Evolutionary conservation across 1,140 invertebrate species (phyloP).

Genomic region (Halesus radiatus): DNA sequence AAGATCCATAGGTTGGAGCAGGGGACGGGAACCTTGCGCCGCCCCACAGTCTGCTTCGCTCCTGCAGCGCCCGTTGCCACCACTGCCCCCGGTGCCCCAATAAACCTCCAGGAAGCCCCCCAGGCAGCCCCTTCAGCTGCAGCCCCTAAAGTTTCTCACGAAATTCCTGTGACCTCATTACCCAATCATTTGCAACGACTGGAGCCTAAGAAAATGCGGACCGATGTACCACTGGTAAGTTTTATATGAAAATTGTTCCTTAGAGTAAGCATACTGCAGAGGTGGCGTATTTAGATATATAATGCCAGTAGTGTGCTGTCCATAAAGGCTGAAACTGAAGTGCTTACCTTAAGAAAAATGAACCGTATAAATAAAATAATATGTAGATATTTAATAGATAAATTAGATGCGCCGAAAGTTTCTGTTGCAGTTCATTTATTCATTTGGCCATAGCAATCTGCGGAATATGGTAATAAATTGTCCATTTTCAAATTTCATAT

Average conservation of each 20-base stretch:
- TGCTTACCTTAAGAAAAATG: no score
- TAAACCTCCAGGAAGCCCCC: neutral
- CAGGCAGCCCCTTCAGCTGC: neutral
- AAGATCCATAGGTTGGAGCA: constrained; percentile 69
- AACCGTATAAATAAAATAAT: no score
- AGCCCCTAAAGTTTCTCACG: neutral
- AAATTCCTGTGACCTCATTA: constrained; percentile 55
- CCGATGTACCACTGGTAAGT: constrained; percentile 66
- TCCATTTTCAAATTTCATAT: no score
- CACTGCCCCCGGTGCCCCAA: neutral
- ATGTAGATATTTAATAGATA: no score
- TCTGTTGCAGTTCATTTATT: no score
- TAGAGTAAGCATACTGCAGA: neutral
- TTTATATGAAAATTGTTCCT: no score
- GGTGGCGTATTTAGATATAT: neutral
- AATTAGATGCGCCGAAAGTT: no score
- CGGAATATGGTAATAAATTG: no score
- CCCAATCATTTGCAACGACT: constrained; percentile 79
- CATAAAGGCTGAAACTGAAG: no score
- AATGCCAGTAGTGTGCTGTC: no score
- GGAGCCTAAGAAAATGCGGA: constrained; percentile 70
- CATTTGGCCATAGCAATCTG: no score
- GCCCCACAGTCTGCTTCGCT: constrained; percentile 22
- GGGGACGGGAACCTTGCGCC: constrained; percentile 55
- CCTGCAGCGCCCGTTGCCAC: neutral